These are phyloP conservation scores for Glaucopsyche alexis DNA, from an alignment of 2,888 invertebrate genomes.

Conservation along the genomic window DNA sequence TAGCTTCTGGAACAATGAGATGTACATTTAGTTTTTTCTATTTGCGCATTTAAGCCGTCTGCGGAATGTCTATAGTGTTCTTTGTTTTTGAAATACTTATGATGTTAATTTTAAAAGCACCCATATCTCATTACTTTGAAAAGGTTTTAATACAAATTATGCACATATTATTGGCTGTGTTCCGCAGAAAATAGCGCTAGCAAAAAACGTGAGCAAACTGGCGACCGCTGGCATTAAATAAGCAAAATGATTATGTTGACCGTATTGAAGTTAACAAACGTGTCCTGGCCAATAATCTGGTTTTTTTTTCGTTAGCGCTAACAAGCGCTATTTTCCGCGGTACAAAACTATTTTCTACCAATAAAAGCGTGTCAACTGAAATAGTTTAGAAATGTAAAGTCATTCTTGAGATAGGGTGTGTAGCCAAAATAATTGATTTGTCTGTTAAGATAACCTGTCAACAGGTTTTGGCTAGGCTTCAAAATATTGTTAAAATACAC, in stretches of 20 bases:
- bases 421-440: slow-evolving; percentile 23
- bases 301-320: too few species aligned
- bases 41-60: slow-evolving; percentile 31
- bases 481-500: slow-evolving; percentile 37
- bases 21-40: slow-evolving; percentile 39
- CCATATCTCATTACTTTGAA: neutral
- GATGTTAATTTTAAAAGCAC: slow-evolving; percentile 14
- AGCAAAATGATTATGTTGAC: too few species aligned
- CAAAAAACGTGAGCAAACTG: too few species aligned
- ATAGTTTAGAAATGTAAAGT: neutral
- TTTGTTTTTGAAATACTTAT: slow-evolving; percentile 25
- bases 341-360: too few species aligned
- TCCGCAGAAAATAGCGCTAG: too few species aligned
- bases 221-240: too few species aligned
- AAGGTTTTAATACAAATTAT: neutral
- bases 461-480: slow-evolving; percentile 31
- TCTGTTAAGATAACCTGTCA: slow-evolving; percentile 27
- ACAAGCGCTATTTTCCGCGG: too few species aligned
- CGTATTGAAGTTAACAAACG: too few species aligned
- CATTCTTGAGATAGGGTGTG: neutral
- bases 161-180: too few species aligned
- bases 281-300: too few species aligned
- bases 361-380: neutral
- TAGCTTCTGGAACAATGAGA: slow-evolving; percentile 70
- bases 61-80: slow-evolving; percentile 25